Evolutionary conservation across 1,140 invertebrate genomes (phyloP).

Genomic region (Dryas iulia): DNA sequence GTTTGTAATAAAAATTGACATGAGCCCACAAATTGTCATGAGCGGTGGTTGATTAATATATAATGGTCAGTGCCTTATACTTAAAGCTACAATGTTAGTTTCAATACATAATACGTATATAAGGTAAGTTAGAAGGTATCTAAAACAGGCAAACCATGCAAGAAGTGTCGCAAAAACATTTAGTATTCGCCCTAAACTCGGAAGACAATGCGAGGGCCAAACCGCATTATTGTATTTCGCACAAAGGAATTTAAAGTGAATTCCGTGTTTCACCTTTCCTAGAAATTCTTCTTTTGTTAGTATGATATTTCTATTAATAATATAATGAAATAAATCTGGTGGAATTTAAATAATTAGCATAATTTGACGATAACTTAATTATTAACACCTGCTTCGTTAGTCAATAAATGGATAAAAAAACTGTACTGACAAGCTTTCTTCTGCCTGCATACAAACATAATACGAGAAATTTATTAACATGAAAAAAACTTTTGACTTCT

Average conservation of each 20-base stretch:
- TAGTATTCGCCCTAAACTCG: slow-evolving; percentile 14
- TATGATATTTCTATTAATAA: slow-evolving; percentile 20
- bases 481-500: too few relatives aligned
- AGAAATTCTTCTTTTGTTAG: slow-evolving; percentile 31
- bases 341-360: too few relatives aligned
- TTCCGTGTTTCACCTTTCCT: slow-evolving; percentile 30
- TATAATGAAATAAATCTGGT: background rate
- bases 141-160: background rate
- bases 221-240: slow-evolving; percentile 19
- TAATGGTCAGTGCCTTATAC: background rate
- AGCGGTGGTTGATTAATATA: background rate
- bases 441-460: background rate
- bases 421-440: too few relatives aligned
- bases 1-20: slow-evolving; percentile 15
- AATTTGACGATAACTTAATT: too few relatives aligned
- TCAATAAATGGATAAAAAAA: too few relatives aligned
- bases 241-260: slow-evolving; percentile 39
- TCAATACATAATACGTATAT: too few relatives aligned
- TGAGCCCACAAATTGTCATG: background rate
- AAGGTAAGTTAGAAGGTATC: background rate
- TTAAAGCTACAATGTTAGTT: too few relatives aligned
- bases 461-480: too few relatives aligned
- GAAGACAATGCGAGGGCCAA: slow-evolving; percentile 19
- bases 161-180: slow-evolving; percentile 17
- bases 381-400: too few relatives aligned